Evolutionary conservation across 2,797 vertebrate genomes (phyloP), one percentile per base, ranked within the genome.

Genomic region (Otus scops): DNA sequence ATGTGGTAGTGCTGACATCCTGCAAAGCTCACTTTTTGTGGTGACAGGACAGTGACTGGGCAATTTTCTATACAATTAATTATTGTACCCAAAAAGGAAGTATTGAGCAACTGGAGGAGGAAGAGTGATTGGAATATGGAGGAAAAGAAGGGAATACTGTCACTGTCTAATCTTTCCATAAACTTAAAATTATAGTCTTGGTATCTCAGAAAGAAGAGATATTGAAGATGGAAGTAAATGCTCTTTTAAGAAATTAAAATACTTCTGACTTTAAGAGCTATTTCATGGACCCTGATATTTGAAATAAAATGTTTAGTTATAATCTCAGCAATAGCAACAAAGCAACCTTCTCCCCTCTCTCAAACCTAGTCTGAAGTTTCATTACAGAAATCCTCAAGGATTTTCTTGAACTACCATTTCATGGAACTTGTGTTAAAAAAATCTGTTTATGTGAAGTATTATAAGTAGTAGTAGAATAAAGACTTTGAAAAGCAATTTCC

Each of bases 1-100:
- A 53, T 19, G 20, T 45, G 16, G 13, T 60, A 9, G 3, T 68
- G n/a, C 34, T 78, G 34, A 71, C 8, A 13, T 47, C 68, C 41
- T 39, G 20, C 13, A 36, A 68, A 56, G 10, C 26, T 78, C 19
- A 67, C 9, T 36, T 75, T 9, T 60, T 69, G 41, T 11, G 4
- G 10, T 61, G 48, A 60, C 30, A 74, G 14, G 41, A 21, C 26
- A 82, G 38, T 90, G 70, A 83, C 54, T 74, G 51, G 51, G 22
- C 16, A 86, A 41, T 87, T 96, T 97, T 81, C 77, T 92, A 89
- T 95, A 81, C 96, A 97, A 97, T 91, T 95, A 93, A 94, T 97
- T 97, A 95, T 75, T 20, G 15, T 82, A 81, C 20, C n/a, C 57
- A 76, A 89, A 91, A 97, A 94, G 74, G 36, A 82, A 92, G 1